Percentiles rank a stretch among this genome's conserved stretches.
Evolutionary conservation across 2,888 invertebrate species (phyloP).

Genomic region (Allygus modestus): DNA sequence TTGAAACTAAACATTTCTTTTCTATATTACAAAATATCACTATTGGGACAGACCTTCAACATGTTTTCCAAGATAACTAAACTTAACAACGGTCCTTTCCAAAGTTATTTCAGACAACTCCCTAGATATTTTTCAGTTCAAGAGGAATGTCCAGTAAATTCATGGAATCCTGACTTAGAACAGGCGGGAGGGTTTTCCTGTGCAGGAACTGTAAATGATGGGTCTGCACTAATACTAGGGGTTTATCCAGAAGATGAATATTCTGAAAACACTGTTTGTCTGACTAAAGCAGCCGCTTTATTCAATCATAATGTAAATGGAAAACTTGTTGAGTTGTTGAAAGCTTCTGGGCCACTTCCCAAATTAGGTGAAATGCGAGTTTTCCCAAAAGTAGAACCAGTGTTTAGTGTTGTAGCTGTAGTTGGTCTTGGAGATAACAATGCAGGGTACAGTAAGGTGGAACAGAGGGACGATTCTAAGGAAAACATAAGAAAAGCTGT

Average conservation of each 20-base stretch:
- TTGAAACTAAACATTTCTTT: background rate
- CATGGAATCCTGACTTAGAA: background rate
- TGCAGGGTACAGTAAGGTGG: constrained; percentile 81
- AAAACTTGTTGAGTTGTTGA: constrained; percentile 65
- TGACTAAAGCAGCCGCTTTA: constrained; percentile 67
- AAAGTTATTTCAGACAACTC: background rate
- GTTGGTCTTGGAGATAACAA: constrained; percentile 86
- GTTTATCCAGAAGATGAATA: constrained; percentile 65
- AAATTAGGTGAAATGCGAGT: constrained; percentile 79
- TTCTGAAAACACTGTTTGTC: constrained; percentile 58
- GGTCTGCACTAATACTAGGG: constrained; percentile 67
- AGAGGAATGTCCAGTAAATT: constrained; percentile 25
- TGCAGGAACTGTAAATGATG: constrained; percentile 40
- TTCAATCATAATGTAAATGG: constrained; percentile 66
- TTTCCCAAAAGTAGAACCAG: constrained; percentile 81
- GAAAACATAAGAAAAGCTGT: constrained; percentile 86
- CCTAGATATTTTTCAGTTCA: background rate
- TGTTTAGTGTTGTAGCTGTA: constrained; percentile 83
- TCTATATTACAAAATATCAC: background rate
- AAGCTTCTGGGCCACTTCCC: constrained; percentile 75
- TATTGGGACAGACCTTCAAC: background rate
- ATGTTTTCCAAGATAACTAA: constrained; percentile 12
- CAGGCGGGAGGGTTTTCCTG: constrained; percentile 18
- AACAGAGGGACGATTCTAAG: constrained; percentile 85
- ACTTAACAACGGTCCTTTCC: background rate